Evolutionary conservation across 2,888 invertebrate species (phyloP).

Genomic region (Pseudococcus longispinus): DNA sequence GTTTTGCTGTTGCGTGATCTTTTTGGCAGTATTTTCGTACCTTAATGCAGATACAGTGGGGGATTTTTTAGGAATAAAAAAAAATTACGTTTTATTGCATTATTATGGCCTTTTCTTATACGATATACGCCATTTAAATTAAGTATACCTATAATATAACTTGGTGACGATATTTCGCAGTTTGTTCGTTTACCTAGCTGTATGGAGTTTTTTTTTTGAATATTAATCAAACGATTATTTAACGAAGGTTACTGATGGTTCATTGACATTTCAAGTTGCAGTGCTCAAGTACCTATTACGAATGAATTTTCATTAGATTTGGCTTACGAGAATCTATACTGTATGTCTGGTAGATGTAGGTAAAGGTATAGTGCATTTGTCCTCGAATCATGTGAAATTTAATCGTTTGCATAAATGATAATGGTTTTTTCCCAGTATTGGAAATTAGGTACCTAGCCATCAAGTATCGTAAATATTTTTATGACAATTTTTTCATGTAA

Average conservation of each 20-base stretch:
- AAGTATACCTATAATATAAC: background rate
- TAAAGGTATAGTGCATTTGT: background rate
- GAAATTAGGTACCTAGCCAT: no score
- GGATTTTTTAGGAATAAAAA: background rate
- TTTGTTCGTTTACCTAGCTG: background rate
- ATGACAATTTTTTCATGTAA: no score
- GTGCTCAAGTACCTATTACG: background rate
- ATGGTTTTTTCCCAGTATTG: no score
- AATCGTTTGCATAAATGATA: no score
- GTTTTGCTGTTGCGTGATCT: conserved; percentile 21
- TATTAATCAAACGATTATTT: background rate
- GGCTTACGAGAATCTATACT: background rate
- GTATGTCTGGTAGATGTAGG: no score
- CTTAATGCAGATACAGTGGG: background rate
- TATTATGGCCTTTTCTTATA: background rate
- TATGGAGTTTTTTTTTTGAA: background rate
- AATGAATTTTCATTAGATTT: background rate
- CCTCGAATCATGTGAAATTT: background rate
- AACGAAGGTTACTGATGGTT: background rate
- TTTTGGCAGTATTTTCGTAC: conserved; percentile 3
- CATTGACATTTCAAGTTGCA: background rate
- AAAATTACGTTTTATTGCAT: background rate
- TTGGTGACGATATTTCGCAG: background rate
- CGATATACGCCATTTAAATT: background rate
- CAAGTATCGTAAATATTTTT: no score